Conservation (phyloP, 1,140 invertebrate genomes). For the Potamilus streckersoni region DNA sequence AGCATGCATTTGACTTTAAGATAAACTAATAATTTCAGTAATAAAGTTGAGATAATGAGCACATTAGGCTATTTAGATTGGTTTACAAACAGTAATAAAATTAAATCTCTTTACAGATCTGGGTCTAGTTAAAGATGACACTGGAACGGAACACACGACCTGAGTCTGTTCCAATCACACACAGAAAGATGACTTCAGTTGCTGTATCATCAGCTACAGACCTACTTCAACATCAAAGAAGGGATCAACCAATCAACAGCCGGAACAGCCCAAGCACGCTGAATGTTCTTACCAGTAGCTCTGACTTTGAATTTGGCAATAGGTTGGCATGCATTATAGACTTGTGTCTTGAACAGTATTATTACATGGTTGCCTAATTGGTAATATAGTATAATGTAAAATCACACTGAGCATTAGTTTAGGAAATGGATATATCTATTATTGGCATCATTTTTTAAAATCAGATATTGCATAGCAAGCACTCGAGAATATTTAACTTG, state of each 20-base stretch:
- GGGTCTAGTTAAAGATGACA: too few relatives aligned
- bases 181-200: too few relatives aligned
- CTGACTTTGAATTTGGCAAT: constrained; percentile 65
- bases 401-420: background rate
- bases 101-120: too few relatives aligned
- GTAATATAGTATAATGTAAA: background rate
- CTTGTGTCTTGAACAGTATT: background rate
- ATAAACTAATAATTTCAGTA: too few relatives aligned
- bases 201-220: too few relatives aligned
- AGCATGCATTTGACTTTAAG: too few relatives aligned
- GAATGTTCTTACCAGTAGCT: constrained; percentile 63
- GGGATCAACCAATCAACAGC: constrained; percentile 67
- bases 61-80: too few relatives aligned
- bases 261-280: constrained; percentile 65
- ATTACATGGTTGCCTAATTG: background rate
- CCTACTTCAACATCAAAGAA: constrained; percentile 1
- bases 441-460: constrained; percentile 3
- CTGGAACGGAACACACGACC: too few relatives aligned
- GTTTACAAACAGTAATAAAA: too few relatives aligned
- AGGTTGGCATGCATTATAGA: constrained; percentile 43
- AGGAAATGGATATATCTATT: background rate
- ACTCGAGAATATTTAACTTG: too few relatives aligned
- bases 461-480: constrained; percentile 4
- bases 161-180: too few relatives aligned
- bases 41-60: too few relatives aligned